phyloP scores from a whole-genome alignment of 2,113 vertebrate genomes.

The Salvelinus namaycush region DNA sequence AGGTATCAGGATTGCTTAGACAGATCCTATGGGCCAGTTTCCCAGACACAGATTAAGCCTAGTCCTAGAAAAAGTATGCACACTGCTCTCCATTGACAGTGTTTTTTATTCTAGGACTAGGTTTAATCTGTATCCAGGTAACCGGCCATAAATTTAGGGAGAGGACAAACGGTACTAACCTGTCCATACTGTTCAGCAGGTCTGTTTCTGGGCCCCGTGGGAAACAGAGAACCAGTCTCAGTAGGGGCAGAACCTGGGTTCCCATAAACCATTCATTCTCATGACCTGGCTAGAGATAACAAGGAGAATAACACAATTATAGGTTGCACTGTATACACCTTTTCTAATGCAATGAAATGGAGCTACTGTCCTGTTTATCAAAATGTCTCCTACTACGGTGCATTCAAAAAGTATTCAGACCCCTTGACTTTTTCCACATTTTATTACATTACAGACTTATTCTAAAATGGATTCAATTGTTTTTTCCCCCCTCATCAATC shows the following conservation, averaged over 20 bases:
- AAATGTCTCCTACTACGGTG: neutral
- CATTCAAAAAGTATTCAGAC: no score
- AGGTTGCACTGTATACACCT: neutral
- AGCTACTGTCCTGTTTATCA: neutral
- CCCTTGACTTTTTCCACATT: no score
- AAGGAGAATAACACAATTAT: neutral
- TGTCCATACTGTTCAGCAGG: conserved; percentile 86
- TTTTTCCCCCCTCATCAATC: no score
- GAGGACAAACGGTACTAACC: conserved; percentile 65
- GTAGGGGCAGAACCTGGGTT: conserved; percentile 76
- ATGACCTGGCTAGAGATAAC: conserved; percentile 58
- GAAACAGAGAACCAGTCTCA: conserved; percentile 79
- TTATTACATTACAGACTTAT: no score
- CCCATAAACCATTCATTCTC: conserved; percentile 82
- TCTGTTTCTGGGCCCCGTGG: conserved; percentile 87
- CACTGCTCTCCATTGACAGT: neutral
- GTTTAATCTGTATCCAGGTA: no score
- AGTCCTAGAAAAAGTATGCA: no score
- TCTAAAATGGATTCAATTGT: no score
- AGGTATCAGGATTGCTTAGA: neutral
- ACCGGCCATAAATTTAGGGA: neutral
- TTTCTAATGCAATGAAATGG: neutral
- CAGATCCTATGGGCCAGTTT: neutral
- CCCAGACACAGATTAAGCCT: no score
- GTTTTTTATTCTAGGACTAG: neutral